phyloP scores from a whole-genome alignment of 1,140 invertebrate species.

The Cotesia chilonis region DNA sequence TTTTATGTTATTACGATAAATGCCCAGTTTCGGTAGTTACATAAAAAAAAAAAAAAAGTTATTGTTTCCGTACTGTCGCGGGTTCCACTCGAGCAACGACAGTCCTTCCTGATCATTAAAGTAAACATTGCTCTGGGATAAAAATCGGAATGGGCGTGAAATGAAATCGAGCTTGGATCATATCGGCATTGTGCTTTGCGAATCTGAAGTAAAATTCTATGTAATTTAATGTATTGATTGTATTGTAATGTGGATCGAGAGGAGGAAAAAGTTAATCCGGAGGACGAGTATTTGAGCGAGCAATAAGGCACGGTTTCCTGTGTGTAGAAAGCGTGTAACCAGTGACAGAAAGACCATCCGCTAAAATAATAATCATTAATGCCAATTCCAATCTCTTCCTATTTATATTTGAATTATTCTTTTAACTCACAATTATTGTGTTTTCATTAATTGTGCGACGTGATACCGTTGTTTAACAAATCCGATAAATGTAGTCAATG shows the following conservation, averaged over 20 bases:
- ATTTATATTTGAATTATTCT: conserved; percentile 14
- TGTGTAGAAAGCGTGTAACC: conserved; percentile 42
- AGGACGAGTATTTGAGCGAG: conserved; percentile 7
- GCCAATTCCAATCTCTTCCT: conserved; percentile 22
- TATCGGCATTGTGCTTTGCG: conserved; percentile 15
- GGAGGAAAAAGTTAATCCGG: background rate
- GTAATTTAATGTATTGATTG: background rate
- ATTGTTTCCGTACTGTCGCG: background rate
- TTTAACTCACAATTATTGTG: conserved; percentile 34
- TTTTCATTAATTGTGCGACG: too few species aligned
- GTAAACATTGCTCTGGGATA: conserved; percentile 2
- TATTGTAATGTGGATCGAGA: background rate
- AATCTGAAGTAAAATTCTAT: too few species aligned
- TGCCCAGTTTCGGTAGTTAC: too few species aligned
- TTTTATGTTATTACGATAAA: too few species aligned
- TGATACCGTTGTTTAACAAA: too few species aligned
- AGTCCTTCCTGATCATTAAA: conserved; percentile 5
- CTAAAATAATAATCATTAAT: conserved; percentile 39
- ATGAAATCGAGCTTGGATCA: conserved; percentile 11
- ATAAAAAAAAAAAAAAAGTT: background rate
- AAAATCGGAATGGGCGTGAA: conserved; percentile 24
- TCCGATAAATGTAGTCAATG: too few species aligned
- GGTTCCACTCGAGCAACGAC: background rate
- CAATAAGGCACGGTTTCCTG: conserved; percentile 41
- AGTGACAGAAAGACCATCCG: conserved; percentile 35